Conservation (phyloP, 1,140 invertebrate genomes). For the Hyphantria cunea region DNA sequence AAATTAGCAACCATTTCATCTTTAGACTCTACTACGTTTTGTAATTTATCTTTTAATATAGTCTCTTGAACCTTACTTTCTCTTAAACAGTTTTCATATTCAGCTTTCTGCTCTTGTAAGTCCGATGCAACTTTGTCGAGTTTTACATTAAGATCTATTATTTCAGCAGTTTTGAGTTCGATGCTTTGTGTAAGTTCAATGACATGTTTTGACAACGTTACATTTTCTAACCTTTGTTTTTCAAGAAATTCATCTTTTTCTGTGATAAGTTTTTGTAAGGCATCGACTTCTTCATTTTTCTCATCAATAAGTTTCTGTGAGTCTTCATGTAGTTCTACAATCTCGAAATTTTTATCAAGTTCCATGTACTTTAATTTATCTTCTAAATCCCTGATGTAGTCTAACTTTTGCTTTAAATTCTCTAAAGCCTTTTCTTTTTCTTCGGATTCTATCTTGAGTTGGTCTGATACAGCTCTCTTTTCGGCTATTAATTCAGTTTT, state of each 20-base stretch:
- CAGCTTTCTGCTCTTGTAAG: conserved; percentile 38
- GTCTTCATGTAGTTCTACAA: conserved; percentile 33
- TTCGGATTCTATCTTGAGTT: conserved; percentile 20
- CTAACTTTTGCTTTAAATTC: conserved; percentile 24
- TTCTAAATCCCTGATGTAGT: conserved; percentile 37
- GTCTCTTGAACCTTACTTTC: conserved; percentile 40
- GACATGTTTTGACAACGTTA: conserved; percentile 41
- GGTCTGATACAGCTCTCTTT: conserved; percentile 24
- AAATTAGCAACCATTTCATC: conserved; percentile 54
- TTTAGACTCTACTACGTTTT: conserved; percentile 43
- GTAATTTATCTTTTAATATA: conserved; percentile 48
- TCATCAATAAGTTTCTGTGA: conserved; percentile 35
- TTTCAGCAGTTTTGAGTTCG: conserved; percentile 38
- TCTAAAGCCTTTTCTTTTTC: conserved; percentile 30
- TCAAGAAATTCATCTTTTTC: conserved; percentile 34
- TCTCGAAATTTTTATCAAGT: conserved; percentile 31
- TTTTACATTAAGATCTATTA: conserved; percentile 40
- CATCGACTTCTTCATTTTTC: conserved; percentile 37
- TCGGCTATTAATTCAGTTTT: conserved; percentile 24
- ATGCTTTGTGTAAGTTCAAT: conserved; percentile 43
- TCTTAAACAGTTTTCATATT: conserved; percentile 44
- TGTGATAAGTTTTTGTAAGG: conserved; percentile 28
- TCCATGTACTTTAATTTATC: conserved; percentile 23
- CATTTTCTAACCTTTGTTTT: conserved; percentile 31
- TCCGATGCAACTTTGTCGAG: conserved; percentile 37